phyloP scores from a whole-genome alignment of 2,888 invertebrate genomes.

The Amiota minor region DNA sequence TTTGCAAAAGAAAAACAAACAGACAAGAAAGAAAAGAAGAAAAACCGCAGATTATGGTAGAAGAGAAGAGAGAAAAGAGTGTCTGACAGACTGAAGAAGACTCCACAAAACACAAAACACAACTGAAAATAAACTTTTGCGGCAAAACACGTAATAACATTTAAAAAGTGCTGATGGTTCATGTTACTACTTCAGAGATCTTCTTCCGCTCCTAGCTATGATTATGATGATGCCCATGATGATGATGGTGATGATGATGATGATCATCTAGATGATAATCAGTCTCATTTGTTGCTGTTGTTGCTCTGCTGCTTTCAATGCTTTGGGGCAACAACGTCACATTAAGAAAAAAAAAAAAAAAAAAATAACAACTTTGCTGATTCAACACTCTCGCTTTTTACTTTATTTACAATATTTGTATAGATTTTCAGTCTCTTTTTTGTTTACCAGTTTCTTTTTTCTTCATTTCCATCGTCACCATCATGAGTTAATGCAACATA shows the following conservation, averaged over 20 bases:
- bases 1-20: conserved; percentile 38
- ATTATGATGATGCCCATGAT: conserved; percentile 7
- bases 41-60: conserved; percentile 35
- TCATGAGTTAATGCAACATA: not conserved
- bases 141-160: conserved; percentile 58
- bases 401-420: conserved; percentile 19
- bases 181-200: conserved; percentile 28
- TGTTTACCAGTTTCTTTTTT: conserved; percentile 4
- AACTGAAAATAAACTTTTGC: conserved; percentile 48
- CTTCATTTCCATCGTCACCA: conserved; percentile 21
- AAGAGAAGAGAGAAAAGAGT: conserved; percentile 21
- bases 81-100: conserved; percentile 28
- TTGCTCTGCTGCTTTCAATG: conserved; percentile 36
- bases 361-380: conserved; percentile 53
- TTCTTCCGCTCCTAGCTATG: conserved; percentile 7
- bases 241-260: conserved; percentile 18
- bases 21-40: conserved; percentile 31
- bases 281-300: conserved; percentile 35
- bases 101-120: conserved; percentile 17
- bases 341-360: too few species aligned
- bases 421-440: conserved; percentile 29
- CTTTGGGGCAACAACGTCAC: conserved; percentile 30
- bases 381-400: conserved; percentile 58
- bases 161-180: conserved; percentile 56
- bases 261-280: conserved; percentile 43